Evolutionary conservation across 1,140 invertebrate genomes (phyloP), one percentile per base, ranked within the genome.

Genomic region (Zophobas atratus): DNA sequence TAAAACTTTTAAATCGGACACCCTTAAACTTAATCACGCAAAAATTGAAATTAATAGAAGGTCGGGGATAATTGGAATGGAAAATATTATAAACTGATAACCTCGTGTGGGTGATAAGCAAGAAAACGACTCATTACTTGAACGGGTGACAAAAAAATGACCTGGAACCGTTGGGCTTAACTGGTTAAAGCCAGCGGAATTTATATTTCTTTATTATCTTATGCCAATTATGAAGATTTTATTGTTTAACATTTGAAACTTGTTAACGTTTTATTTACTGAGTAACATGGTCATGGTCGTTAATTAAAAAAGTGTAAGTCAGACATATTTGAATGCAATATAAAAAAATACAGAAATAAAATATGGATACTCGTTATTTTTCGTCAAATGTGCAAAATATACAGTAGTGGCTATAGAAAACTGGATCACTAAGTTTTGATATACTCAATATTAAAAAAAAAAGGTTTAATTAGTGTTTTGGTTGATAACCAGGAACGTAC

Each of bases 71-170:
- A 43, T 6, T 2, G 39, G 43, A 67, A 43, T 6, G 20, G 39
- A 67, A 67, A 67, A 60, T 67, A 51, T 32, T 67, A 5, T 34
- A 8, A 1, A 20, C 5, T 43, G 60, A 67, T 67, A 67, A 67
- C 60, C 60, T 67, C 32, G 6, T 20, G 36, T 38, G 35, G 32
- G 32, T 39, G 60, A 67, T 67, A 67, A 67, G 6, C 33, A 3
- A 33, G 39, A 67, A 41, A 67, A 67, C n/a, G 4, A 20, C n/a
- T 20, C 49, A 51, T 67, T 67, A 38, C 38, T 43, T 67, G 49
- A 51, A 51, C 49, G 55, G 55, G 38, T 67, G 60, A 43, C 60
- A 67, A 67, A 67, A 20, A 43, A 67, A 5, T 67, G 60, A 67
- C 60, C 60, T 20, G 55, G 20, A 51, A 51, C 49, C 20, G 34